These are phyloP conservation scores for Morpho deidamia DNA, from an alignment of 2,888 invertebrate genomes.

Conservation along the genomic window DNA sequence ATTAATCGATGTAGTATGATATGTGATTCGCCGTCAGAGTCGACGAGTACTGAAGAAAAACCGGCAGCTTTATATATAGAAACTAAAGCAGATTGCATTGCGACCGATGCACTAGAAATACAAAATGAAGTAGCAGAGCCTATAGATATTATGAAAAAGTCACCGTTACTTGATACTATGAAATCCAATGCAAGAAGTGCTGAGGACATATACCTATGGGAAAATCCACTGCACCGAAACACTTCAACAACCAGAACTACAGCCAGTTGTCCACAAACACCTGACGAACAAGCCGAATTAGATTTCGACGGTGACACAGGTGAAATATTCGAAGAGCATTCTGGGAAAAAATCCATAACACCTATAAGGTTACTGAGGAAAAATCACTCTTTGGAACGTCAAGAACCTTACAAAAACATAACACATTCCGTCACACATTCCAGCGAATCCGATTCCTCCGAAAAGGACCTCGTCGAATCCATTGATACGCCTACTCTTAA, in stretches of 20 bases:
- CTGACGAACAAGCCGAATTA: constrained; percentile 85
- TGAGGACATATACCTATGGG: constrained; percentile 88
- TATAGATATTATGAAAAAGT: constrained; percentile 48
- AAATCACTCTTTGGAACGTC: constrained; percentile 56
- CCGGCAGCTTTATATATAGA: constrained; percentile 42
- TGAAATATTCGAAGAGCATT: constrained; percentile 81
- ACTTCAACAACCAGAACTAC: constrained; percentile 64
- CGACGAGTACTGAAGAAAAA: constrained; percentile 63
- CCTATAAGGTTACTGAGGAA: constrained; percentile 80
- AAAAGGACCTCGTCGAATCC: constrained; percentile 40
- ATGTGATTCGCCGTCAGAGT: constrained; percentile 65
- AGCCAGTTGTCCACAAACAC: constrained; percentile 79
- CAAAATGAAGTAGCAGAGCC: constrained; percentile 39
- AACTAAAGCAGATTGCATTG: constrained; percentile 38
- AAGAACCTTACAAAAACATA: constrained; percentile 38
- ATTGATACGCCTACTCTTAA: constrained; percentile 32
- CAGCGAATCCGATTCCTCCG: constrained; percentile 67
- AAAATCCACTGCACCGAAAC: constrained; percentile 84
- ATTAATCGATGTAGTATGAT: constrained; percentile 56
- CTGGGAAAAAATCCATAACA: constrained; percentile 83
- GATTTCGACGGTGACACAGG: constrained; percentile 81
- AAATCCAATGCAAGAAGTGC: constrained; percentile 71
- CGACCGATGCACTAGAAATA: constrained; percentile 38
- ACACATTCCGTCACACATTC: constrained; percentile 50
- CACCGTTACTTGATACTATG: constrained; percentile 54